Evolutionary conservation across 2,113 vertebrate genomes (phyloP).

Genomic region (Xenotilapia caudafasciata): DNA sequence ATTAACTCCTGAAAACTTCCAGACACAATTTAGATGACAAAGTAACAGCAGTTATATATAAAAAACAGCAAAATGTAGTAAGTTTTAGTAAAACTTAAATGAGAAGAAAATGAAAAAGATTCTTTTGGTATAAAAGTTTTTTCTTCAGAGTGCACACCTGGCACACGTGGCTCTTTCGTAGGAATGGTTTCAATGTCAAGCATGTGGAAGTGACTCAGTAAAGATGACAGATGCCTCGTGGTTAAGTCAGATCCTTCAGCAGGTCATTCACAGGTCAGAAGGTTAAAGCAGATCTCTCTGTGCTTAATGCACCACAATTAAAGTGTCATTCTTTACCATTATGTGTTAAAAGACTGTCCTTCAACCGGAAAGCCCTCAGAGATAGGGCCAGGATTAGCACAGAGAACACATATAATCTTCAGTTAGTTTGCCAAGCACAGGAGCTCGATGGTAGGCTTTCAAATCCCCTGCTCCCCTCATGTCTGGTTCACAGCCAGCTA

Average conservation of each 20-base stretch:
- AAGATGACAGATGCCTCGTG: not conserved
- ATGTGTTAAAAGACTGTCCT: not conserved
- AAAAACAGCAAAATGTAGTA: not conserved
- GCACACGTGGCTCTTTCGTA: not conserved
- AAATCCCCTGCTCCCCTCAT: not conserved
- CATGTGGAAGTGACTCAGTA: slow-evolving; percentile 3
- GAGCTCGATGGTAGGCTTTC: not conserved
- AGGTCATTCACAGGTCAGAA: not conserved
- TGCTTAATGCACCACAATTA: not conserved
- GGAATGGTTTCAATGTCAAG: not conserved
- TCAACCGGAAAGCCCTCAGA: not conserved
- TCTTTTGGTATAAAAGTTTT: not conserved
- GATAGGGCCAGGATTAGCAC: not conserved
- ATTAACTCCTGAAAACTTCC: not conserved
- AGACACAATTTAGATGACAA: not conserved
- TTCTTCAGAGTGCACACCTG: not conserved
- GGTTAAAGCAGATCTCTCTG: not conserved
- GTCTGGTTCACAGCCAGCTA: not conserved
- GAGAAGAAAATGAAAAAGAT: not conserved
- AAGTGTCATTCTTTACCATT: slow-evolving; percentile 2
- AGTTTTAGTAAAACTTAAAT: not conserved
- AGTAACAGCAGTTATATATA: not conserved
- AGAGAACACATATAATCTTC: not conserved
- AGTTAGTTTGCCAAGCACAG: not conserved
- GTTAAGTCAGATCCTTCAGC: not conserved